Conservation (phyloP, 1,140 invertebrate genomes). For the Sitophilus oryzae region DNA sequence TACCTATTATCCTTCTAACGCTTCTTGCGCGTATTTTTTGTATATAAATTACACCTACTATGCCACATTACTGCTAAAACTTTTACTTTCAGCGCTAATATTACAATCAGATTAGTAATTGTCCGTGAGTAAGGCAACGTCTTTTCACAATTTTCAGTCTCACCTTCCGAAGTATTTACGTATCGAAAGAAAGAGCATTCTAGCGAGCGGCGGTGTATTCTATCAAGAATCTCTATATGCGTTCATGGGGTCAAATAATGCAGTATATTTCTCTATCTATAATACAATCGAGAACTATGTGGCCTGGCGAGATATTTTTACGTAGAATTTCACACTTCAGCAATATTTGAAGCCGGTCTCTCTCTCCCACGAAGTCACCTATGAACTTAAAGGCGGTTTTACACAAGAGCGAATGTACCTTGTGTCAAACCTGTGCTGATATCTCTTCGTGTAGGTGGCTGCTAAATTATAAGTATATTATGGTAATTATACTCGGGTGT, state of each 20-base stretch:
- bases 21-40: too few species aligned
- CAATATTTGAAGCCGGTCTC: constrained; percentile 4
- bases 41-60: too few species aligned
- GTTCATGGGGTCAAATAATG: constrained; percentile 6
- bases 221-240: constrained; percentile 7
- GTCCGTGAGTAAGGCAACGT: background rate
- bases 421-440: background rate
- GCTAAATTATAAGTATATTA: background rate
- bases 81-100: background rate
- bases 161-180: constrained; percentile 4
- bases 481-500: too few species aligned
- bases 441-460: background rate
- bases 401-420: background rate
- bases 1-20: too few species aligned
- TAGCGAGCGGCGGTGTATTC: background rate
- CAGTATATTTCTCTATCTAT: constrained; percentile 15
- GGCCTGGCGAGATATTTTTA: constrained; percentile 1
- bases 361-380: constrained; percentile 11
- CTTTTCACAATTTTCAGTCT: background rate
- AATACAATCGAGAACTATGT: constrained; percentile 10
- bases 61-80: too few species aligned
- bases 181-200: background rate
- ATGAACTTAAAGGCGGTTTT: constrained; percentile 8
- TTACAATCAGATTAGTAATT: background rate
- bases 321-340: constrained; percentile 10